A percentile compares a stretch with the other conserved stretches of the same genome.
phyloP scores from a whole-genome alignment of 2,113 vertebrate genomes.

The Todiramphus chloris region DNA sequence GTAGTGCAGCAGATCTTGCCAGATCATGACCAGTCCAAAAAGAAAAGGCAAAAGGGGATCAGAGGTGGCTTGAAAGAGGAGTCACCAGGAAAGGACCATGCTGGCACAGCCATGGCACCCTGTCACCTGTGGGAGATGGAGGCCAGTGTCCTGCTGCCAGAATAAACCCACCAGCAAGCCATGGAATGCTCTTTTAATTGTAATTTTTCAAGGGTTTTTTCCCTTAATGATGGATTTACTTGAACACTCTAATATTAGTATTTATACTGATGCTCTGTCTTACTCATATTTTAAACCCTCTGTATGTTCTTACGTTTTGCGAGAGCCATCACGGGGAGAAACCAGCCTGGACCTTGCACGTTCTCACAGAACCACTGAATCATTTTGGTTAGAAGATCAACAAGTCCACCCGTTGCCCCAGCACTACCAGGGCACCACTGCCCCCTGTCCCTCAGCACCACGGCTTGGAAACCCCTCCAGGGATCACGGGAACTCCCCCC shows the following conservation, averaged over 20 bases:
- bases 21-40: background rate
- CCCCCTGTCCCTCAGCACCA: no score
- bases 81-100: background rate
- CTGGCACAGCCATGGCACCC: background rate
- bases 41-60: no score
- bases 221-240: background rate
- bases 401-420: no score
- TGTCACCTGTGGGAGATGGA: fast-evolving
- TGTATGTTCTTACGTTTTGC: fast-evolving
- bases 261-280: background rate
- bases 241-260: no score
- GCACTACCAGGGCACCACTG: no score
- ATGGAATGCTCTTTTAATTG: fast-evolving
- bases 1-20: fast-evolving
- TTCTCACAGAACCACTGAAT: background rate
- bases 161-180: no score
- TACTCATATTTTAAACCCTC: background rate
- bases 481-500: no score
- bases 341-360: fast-evolving
- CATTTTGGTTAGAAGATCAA: background rate
- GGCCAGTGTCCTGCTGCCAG: fast-evolving
- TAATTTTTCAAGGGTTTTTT: fast-evolving
- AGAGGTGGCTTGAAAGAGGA: fast-evolving
- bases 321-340: no score
- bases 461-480: no score